A percentile compares a stretch with the other conserved stretches of the same genome.
Evolutionary conservation across 1,140 invertebrate species (phyloP).

Genomic region (Drosophila teissieri): DNA sequence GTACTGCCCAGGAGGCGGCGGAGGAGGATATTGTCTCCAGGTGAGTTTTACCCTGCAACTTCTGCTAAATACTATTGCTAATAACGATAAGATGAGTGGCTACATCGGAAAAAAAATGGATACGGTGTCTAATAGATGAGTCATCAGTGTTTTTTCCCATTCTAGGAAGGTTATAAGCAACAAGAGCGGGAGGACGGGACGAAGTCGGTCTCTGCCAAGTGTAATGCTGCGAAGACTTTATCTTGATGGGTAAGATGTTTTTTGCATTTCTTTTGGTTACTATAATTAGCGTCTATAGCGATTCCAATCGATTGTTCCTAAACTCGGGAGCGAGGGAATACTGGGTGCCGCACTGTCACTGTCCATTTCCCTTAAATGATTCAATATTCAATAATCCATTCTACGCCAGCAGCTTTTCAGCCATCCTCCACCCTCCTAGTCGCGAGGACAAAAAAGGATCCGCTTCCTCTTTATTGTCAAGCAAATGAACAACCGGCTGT

Average conservation of each 20-base stretch:
- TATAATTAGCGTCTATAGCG: conserved; percentile 14
- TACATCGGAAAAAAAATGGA: conserved; percentile 22
- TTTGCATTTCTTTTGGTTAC: conserved; percentile 15
- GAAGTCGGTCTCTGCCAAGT: conserved; percentile 23
- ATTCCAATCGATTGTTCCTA: not conserved
- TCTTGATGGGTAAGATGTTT: conserved; percentile 16
- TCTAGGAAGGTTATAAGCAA: conserved; percentile 5
- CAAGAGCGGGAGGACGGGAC: conserved; percentile 4
- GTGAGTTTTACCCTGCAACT: conserved; percentile 25
- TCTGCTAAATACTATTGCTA: not conserved
- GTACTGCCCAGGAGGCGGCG: not conserved
- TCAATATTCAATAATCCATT: conserved; percentile 17
- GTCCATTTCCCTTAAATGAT: conserved; percentile 10
- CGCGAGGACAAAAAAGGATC: not conserved
- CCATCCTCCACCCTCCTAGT: not conserved
- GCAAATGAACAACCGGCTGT: conserved; percentile 30
- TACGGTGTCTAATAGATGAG: conserved; percentile 38
- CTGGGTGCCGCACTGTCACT: no score
- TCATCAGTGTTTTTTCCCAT: conserved; percentile 31
- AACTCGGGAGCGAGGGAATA: not conserved
- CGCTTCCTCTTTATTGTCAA: conserved; percentile 23
- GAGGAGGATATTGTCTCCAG: conserved; percentile 19
- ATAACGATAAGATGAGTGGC: no score
- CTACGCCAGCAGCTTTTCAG: not conserved
- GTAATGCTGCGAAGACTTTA: not conserved